phyloP scores from a whole-genome alignment of 2,113 vertebrate species.

The Forbesichthys agassizii region DNA sequence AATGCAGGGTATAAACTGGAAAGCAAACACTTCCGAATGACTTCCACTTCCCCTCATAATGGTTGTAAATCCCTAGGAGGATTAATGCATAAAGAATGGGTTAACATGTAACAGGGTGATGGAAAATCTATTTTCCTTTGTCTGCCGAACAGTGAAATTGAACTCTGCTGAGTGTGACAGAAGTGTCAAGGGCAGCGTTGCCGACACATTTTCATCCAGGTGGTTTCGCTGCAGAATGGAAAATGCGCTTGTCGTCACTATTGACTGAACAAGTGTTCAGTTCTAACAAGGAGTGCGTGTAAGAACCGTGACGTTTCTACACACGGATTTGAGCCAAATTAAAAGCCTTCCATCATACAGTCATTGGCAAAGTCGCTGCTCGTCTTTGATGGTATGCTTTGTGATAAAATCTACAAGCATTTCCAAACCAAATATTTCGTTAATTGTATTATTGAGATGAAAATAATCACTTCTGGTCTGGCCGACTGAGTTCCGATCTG shows the following conservation, averaged over 20 bases:
- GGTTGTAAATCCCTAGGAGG: background rate
- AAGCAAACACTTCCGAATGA: too few species aligned
- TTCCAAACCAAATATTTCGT: slow-evolving; percentile 5
- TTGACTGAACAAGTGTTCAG: slow-evolving; percentile 50
- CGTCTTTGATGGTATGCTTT: slow-evolving; percentile 1
- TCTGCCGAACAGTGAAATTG: slow-evolving; percentile 71
- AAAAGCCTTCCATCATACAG: background rate
- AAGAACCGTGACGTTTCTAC: slow-evolving; percentile 17
- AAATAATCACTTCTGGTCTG: too few species aligned
- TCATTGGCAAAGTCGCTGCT: background rate
- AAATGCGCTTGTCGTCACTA: slow-evolving; percentile 32
- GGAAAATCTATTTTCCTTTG: slow-evolving; percentile 42
- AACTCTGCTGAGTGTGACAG: slow-evolving; percentile 59
- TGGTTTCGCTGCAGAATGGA: slow-evolving; percentile 31
- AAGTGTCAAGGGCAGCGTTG: slow-evolving; percentile 41
- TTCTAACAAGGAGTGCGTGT: slow-evolving; percentile 33
- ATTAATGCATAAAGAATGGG: background rate
- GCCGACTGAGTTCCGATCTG: too few species aligned
- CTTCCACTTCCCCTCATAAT: too few species aligned
- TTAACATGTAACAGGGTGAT: background rate
- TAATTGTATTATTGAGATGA: too few species aligned
- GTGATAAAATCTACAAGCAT: background rate
- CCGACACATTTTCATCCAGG: slow-evolving; percentile 26
- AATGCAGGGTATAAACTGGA: too few species aligned
- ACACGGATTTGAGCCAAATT: slow-evolving; percentile 17